Conservation (phyloP, 2,888 invertebrate species). For the Zootermopsis nevadensis region DNA sequence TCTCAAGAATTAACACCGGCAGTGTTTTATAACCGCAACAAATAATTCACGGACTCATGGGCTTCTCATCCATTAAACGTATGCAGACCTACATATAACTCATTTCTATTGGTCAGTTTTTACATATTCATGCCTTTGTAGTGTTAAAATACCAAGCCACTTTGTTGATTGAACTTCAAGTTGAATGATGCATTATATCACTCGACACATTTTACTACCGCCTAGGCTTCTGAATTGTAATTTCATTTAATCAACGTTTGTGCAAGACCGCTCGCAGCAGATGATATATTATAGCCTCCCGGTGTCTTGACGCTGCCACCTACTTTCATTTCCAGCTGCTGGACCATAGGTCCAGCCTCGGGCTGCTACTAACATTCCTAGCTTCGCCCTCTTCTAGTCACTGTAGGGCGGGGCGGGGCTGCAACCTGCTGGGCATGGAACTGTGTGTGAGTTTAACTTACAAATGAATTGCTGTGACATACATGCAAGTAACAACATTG, state of each 20-base stretch:
- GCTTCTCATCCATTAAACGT: no score
- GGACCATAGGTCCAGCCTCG: not conserved
- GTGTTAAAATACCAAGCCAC: not conserved
- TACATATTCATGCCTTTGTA: not conserved
- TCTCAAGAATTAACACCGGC: no score
- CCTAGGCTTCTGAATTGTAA: not conserved
- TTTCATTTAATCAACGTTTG: conserved; percentile 22
- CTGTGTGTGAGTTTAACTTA: no score
- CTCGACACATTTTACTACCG: not conserved
- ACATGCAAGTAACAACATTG: no score
- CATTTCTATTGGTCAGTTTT: conserved; percentile 1
- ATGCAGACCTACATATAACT: not conserved
- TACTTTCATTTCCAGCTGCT: conserved; percentile 23
- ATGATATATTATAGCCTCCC: not conserved
- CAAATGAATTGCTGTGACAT: no score
- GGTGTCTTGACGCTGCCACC: not conserved
- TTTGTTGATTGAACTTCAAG: conserved; percentile 16
- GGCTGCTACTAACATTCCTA: not conserved
- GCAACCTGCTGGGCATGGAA: not conserved
- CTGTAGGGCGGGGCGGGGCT: not conserved
- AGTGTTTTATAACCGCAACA: no score
- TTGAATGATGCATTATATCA: not conserved
- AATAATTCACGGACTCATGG: no score
- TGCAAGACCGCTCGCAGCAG: not conserved
- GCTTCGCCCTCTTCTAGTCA: not conserved